phyloP scores from a whole-genome alignment of 2,113 vertebrate genomes.

The Sturnus vulgaris region DNA sequence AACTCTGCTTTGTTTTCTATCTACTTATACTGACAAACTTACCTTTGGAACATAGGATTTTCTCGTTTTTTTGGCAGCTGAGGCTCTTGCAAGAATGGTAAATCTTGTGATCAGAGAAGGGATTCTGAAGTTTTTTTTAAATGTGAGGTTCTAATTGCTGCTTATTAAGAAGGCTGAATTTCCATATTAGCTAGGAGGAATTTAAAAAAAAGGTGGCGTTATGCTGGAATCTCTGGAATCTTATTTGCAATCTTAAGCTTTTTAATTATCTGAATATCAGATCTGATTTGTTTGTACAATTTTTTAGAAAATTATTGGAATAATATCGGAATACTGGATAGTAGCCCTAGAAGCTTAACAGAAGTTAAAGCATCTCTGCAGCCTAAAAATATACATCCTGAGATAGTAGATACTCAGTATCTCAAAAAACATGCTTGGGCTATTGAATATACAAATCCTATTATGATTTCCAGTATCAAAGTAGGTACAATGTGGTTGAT shows the following conservation, averaged over 20 bases:
- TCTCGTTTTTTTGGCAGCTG: neutral
- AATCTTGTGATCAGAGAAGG: neutral
- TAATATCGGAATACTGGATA: neutral
- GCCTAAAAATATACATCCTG: neutral
- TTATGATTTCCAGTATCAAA: neutral
- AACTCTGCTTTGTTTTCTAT: neutral
- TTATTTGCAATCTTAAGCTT: neutral
- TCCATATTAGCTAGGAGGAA: neutral
- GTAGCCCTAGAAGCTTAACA: neutral
- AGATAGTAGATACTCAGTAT: neutral
- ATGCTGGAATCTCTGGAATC: neutral
- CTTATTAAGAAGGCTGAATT: neutral
- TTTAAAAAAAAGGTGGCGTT: neutral
- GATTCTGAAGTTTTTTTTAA: neutral
- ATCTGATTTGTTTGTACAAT: neutral
- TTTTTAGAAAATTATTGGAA: neutral
- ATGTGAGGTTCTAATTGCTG: neutral
- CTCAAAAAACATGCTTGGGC: neutral
- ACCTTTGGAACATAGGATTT: neutral
- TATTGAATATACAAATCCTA: neutral
- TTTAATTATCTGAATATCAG: neutral
- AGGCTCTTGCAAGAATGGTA: neutral
- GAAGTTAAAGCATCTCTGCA: neutral
- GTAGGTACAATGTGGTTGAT: neutral
- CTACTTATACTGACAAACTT: neutral